Evolutionary conservation across 92 coral and sea anemone genomes (phyloP), one percentile per base, ranked within the genome.

Genomic region (Plumapathes pennacea): DNA sequence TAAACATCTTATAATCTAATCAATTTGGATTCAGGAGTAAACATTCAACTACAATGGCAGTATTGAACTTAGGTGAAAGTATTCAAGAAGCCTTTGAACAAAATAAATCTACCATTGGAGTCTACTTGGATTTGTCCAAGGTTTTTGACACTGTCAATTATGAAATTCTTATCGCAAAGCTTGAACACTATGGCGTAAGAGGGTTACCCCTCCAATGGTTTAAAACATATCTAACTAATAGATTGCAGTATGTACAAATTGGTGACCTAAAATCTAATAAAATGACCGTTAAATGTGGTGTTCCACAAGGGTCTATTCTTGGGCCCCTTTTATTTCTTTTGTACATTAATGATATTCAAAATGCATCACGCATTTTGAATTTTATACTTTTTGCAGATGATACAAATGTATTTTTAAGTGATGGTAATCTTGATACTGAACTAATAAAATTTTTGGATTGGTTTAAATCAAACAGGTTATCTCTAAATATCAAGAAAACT

Each of bases 281-380:
- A 14, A 26, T 22, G 19, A 12, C 28, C 13, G 36, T 59, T 15
- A 23, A 23, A 41, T 66, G 51, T 53, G 53, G 69, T 19, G 57
- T 62, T 44, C 69, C 69, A 12, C 69, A 61, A 45, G 60, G 60
- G 31, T 64, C 71, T 21, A 50, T 56, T 59, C 46, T 68, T 39
- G 76, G 74, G 50, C 76, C 76, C 11, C 26, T 54, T 30, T 27
- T 42, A 24, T 69, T 55, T 46, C 67, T 41, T 26, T 4, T 56
- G 13, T 66, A 53, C 50, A 34, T 66, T 30, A 59, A 59, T 30
- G 58, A 25, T 51, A 27, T 31, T 18, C 31, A 24, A 5, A 7
- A 24, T 18, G 31, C 25, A 2, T 59, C 66, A 28, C 39, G 26
- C 33, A 26, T 38, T 7, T 42, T 59, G 11, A 25, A 42, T 27